Percentiles rank a stretch among this genome's conserved stretches.
Evolutionary conservation across 2,113 vertebrate species (phyloP).

Genomic region (Ammodytes marinus): DNA sequence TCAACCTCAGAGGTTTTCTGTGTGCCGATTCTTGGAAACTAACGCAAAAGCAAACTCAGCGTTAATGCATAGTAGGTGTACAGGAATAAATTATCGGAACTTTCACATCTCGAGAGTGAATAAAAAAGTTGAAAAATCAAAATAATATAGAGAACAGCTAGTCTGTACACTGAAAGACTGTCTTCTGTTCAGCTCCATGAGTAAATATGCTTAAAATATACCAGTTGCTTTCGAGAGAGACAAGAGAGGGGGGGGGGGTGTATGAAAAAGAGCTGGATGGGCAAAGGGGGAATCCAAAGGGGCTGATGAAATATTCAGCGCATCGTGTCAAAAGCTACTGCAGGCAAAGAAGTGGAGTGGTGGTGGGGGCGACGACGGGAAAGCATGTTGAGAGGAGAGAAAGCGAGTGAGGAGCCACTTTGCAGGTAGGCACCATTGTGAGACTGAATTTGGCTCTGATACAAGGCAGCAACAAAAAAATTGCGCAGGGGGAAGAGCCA

Average conservation of each 20-base stretch:
- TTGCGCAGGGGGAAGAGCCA: constrained; percentile 17
- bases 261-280: constrained; percentile 60
- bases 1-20: constrained; percentile 12
- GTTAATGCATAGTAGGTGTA: not conserved
- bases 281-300: constrained; percentile 58
- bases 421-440: constrained; percentile 45
- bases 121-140: constrained; percentile 1
- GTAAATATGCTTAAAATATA: constrained; percentile 71
- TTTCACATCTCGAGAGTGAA: constrained; percentile 13
- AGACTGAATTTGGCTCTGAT: constrained; percentile 47
- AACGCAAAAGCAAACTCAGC: constrained; percentile 3
- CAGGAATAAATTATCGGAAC: constrained; percentile 16
- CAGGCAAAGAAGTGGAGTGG: constrained; percentile 55
- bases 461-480: constrained; percentile 24
- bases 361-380: constrained; percentile 24
- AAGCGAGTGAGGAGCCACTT: constrained; percentile 31
- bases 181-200: constrained; percentile 47
- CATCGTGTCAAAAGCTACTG: constrained; percentile 76
- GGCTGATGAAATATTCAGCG: constrained; percentile 80
- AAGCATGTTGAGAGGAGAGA: constrained; percentile 38
- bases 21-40: not conserved
- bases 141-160: constrained; percentile 38
- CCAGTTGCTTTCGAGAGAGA: constrained; percentile 58
- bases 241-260: constrained; percentile 58
- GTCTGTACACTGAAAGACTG: constrained; percentile 38